phyloP scores from a whole-genome alignment of 2,113 vertebrate species.

The Salvelinus fontinalis region DNA sequence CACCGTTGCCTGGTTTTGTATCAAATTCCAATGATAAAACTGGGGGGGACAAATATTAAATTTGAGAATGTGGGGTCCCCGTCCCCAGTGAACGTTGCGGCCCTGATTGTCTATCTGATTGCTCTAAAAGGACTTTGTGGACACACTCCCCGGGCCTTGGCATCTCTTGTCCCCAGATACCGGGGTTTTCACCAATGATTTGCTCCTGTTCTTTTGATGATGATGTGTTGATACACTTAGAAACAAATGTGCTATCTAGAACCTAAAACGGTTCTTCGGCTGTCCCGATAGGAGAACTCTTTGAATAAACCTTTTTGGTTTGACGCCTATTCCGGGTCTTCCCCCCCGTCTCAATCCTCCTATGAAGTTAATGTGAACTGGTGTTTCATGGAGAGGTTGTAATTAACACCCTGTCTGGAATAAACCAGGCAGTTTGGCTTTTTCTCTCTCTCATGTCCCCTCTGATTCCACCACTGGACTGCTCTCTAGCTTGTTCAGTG shows the following conservation, averaged over 20 bases:
- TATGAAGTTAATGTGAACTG: conserved; percentile 54
- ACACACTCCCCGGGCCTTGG: conserved; percentile 34
- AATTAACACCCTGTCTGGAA: conserved; percentile 65
- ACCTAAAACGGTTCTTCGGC: too few relatives aligned
- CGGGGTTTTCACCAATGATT: conserved; percentile 42
- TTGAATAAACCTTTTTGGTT: background rate
- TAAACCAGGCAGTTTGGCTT: conserved; percentile 42
- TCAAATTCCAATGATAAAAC: too few relatives aligned
- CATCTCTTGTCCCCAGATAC: conserved; percentile 29
- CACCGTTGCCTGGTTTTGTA: too few relatives aligned
- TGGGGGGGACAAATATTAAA: too few relatives aligned
- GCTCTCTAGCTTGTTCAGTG: conserved; percentile 51
- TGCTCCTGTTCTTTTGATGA: conserved; percentile 56
- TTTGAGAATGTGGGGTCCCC: too few relatives aligned
- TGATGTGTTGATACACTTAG: conserved; percentile 59
- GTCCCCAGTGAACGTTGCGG: too few relatives aligned
- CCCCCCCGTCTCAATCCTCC: conserved; percentile 31
- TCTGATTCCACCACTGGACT: conserved; percentile 40
- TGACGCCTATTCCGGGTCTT: conserved; percentile 26
- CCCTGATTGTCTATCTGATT: conserved; percentile 39
- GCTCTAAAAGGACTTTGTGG: conserved; percentile 37
- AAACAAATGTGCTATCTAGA: background rate
- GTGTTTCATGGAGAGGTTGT: conserved; percentile 55
- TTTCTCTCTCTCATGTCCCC: conserved; percentile 25
- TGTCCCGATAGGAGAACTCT: too few relatives aligned